Evolutionary conservation across 2,888 invertebrate species (phyloP).

Genomic region (Mesoligia furuncula): DNA sequence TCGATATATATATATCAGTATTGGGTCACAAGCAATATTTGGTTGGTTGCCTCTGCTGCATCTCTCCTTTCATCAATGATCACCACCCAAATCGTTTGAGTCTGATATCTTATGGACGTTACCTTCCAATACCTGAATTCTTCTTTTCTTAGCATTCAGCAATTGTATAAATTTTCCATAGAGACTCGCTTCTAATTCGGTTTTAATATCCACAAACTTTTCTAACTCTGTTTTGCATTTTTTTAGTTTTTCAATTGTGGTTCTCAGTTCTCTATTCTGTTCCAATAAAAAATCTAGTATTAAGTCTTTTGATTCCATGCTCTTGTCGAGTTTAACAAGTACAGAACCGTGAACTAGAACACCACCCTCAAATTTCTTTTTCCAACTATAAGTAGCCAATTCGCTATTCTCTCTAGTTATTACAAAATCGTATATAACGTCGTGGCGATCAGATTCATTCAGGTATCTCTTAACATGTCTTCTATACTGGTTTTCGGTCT

Average conservation of each 20-base stretch:
- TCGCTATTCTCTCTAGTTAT: no score
- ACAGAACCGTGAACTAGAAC: no score
- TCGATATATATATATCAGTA: neutral
- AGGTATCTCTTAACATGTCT: slow-evolving; percentile 71
- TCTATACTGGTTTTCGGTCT: slow-evolving; percentile 74
- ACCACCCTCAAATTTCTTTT: no score
- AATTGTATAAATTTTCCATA: slow-evolving; percentile 83
- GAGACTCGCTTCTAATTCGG: slow-evolving; percentile 74
- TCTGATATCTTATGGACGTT: slow-evolving; percentile 68
- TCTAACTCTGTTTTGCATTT: slow-evolving; percentile 76
- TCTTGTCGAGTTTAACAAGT: no score
- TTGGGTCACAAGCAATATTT: neutral
- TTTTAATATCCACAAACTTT: slow-evolving; percentile 76
- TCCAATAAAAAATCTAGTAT: no score
- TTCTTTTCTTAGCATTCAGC: slow-evolving; percentile 82
- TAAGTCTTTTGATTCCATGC: no score
- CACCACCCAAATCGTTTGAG: slow-evolving; percentile 13
- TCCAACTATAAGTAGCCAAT: no score
- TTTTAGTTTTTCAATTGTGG: slow-evolving; percentile 69
- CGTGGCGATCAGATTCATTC: slow-evolving; percentile 45
- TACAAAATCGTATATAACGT: slow-evolving; percentile 74
- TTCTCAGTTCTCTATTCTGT: no score
- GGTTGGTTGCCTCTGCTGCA: neutral
- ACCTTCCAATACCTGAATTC: slow-evolving; percentile 80
- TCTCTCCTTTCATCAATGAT: neutral